phyloP scores from a whole-genome alignment of 2,113 vertebrate genomes.

The Aldabrachelys gigantea region DNA sequence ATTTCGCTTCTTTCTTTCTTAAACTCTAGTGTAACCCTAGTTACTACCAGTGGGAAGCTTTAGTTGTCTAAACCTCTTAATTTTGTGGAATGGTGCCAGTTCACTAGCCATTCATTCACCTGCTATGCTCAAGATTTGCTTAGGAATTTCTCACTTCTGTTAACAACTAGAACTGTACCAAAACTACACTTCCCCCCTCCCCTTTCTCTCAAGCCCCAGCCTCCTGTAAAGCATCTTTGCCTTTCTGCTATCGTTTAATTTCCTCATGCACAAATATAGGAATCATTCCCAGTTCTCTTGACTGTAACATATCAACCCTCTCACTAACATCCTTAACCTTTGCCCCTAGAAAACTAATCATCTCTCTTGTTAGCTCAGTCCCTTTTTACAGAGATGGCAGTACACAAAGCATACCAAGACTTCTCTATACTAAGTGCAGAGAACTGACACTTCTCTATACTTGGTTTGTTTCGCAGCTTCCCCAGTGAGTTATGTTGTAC shows the following conservation, averaged over 20 bases:
- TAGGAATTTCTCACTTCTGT: slow-evolving; percentile 26
- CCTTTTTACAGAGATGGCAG: slow-evolving; percentile 59
- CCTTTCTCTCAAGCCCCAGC: slow-evolving; percentile 25
- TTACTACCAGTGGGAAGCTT: neutral
- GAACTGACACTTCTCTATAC: slow-evolving; percentile 57
- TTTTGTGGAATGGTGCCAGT: slow-evolving; percentile 32
- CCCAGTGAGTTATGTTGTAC: slow-evolving; percentile 69
- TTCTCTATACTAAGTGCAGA: slow-evolving; percentile 45
- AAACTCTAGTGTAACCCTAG: slow-evolving; percentile 7
- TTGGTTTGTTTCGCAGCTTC: slow-evolving; percentile 70
- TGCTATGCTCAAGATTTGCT: slow-evolving; percentile 51
- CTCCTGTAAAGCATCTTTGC: slow-evolving; percentile 55
- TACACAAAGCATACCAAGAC: slow-evolving; percentile 65
- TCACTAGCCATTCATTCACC: slow-evolving; percentile 28
- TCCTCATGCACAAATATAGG: slow-evolving; percentile 64
- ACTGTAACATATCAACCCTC: slow-evolving; percentile 71
- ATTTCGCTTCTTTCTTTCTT: slow-evolving; percentile 13
- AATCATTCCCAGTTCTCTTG: slow-evolving; percentile 71
- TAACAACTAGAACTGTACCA: slow-evolving; percentile 33
- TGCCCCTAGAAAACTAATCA: slow-evolving; percentile 71
- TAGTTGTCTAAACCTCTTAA: slow-evolving; percentile 17
- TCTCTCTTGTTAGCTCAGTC: slow-evolving; percentile 70
- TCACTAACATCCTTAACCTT: slow-evolving; percentile 71
- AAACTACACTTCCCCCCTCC: neutral
- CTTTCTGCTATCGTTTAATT: slow-evolving; percentile 69